A percentile compares a stretch with the other conserved stretches of the same genome.
phyloP scores from a whole-genome alignment of 2,888 invertebrate species.

The Unio delphinus region DNA sequence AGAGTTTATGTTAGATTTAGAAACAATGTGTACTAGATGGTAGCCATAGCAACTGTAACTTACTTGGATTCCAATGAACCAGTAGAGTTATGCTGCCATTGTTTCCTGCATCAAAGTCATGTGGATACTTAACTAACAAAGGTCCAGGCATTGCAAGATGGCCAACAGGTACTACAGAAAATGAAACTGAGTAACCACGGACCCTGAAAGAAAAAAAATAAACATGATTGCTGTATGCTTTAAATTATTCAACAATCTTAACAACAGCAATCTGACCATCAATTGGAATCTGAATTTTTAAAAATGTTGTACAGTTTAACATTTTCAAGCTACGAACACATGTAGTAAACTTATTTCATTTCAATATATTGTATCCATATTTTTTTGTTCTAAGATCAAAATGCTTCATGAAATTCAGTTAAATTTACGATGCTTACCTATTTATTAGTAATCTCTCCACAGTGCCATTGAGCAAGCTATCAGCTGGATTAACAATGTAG shows the following conservation, averaged over 20 bases:
- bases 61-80: slow-evolving; percentile 24
- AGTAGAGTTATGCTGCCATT: slow-evolving; percentile 17
- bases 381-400: too few species aligned
- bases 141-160: slow-evolving; percentile 19
- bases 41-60: not conserved
- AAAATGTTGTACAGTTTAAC: too few species aligned
- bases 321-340: too few species aligned
- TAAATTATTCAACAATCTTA: not conserved
- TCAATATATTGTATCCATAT: too few species aligned
- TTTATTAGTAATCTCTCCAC: slow-evolving; percentile 37
- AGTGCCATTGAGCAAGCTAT: slow-evolving; percentile 20
- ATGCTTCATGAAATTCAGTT: too few species aligned
- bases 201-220: slow-evolving; percentile 7
- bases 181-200: slow-evolving; percentile 9
- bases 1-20: too few species aligned
- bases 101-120: slow-evolving; percentile 11
- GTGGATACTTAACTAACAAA: slow-evolving; percentile 11
- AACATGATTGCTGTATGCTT: not conserved
- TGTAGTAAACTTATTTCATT: too few species aligned
- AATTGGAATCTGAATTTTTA: too few species aligned
- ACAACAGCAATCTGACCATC: not conserved
- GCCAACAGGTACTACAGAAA: slow-evolving; percentile 18
- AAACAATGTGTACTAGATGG: too few species aligned
- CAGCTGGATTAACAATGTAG: slow-evolving; percentile 43
- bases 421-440: slow-evolving; percentile 19